phyloP scores from a whole-genome alignment of 2,113 vertebrate species.

The Apteryx owenii region DNA sequence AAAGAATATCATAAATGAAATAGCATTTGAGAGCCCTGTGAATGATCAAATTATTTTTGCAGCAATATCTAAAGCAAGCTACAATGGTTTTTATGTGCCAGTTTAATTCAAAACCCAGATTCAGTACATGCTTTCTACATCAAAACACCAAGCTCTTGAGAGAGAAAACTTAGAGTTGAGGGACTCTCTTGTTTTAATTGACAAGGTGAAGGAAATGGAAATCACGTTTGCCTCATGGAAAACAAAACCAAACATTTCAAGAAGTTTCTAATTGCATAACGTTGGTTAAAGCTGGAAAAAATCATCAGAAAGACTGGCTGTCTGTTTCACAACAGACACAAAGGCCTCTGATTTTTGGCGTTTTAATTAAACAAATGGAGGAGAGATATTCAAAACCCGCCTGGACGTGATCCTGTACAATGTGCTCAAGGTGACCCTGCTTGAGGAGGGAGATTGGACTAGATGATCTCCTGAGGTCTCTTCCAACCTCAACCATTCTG shows the following conservation, averaged over 20 bases:
- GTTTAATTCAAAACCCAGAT: not conserved
- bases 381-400: not conserved
- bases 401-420: no score
- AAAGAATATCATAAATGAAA: not conserved
- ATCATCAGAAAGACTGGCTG: not conserved
- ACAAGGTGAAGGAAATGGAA: not conserved
- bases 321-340: not conserved
- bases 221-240: not conserved
- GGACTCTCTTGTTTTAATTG: conserved; percentile 7
- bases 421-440: no score
- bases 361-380: conserved; percentile 37
- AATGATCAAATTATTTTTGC: not conserved
- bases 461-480: no score
- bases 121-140: not conserved
- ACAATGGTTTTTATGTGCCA: not conserved
- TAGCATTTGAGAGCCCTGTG: not conserved
- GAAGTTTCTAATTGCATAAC: not conserved
- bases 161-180: not conserved
- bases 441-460: no score
- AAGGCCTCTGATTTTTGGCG: not conserved
- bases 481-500: no score
- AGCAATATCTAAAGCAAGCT: not conserved
- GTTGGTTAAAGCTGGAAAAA: not conserved
- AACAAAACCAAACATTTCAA: not conserved
- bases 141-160: not conserved